Evolutionary conservation across 2,888 invertebrate species (phyloP), one percentile per base, ranked within the genome.

Genomic region (Scaptomyza parva): DNA sequence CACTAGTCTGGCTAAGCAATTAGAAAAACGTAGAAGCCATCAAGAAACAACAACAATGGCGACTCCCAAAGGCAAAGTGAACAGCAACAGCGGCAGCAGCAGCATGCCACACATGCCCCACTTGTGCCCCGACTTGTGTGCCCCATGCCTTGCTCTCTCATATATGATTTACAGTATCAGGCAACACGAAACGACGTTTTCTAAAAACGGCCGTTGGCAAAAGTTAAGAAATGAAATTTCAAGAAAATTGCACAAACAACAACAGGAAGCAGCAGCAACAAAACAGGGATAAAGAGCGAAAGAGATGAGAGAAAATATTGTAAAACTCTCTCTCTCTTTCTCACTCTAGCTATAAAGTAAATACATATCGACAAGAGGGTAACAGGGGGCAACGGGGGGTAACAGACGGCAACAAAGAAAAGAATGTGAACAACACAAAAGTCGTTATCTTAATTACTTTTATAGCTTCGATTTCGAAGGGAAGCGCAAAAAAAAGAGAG

Each of bases 401-500:
- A 45, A 33, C 45, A 54, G 40, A 47, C 28, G 14, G 39, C 22
- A 51, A 39, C 11, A 57, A 57, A 58, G 57, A 44, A 51, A 44
- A 48, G 20, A 73, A 55, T 69, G 66, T 48, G 60, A 79, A 67
- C 66, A 76, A 60, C 77, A 79, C 72, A 70, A 84, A 88, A 88
- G 83, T 89, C 86, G 86, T 88, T 88, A 88, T 89, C 88, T 89
- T 89, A 88, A 88, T 88, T 88, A 88, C 89, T 88, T 89, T 82
- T 87, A 87, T 77, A 83, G 86, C 87, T 83, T 86, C 88, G 88
- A 89, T 88, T 88, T 87, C 79, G 73, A 70, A 66, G 71, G 60
- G 40, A 58, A 62, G 57, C 55, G 26, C 3, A 28, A 35, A 65
- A 59, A 63, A 53, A 59, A 63, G 51, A 43, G 43, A 39, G 39